These are phyloP conservation scores for Tamandua tetradactyla DNA, from an alignment of 2,797 vertebrate species.

Conservation along the genomic window DNA sequence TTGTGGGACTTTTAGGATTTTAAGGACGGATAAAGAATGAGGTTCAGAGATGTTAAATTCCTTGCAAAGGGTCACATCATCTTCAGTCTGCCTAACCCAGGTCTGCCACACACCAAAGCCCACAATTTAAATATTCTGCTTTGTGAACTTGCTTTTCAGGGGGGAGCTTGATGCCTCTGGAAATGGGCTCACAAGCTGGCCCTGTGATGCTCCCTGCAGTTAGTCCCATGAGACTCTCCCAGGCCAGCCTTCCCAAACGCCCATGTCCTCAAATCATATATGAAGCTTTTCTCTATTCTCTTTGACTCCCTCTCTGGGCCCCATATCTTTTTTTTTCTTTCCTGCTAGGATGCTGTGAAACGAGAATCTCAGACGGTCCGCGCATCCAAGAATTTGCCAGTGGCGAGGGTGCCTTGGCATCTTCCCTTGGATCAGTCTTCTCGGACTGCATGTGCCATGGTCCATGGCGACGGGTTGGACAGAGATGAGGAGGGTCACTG, in stretches of 20 bases:
- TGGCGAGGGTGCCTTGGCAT: background rate
- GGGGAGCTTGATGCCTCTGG: background rate
- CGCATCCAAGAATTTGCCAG: background rate
- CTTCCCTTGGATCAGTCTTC: background rate
- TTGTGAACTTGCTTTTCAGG: background rate
- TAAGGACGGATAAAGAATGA: background rate
- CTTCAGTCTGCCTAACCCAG: background rate
- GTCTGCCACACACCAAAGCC: background rate
- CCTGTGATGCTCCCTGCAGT: background rate
- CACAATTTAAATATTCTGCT: background rate
- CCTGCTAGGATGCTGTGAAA: background rate
- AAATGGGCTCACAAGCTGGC: background rate
- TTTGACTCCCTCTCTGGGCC: background rate
- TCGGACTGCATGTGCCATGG: too few species aligned
- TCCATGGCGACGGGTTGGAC: background rate
- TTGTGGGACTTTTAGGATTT: background rate
- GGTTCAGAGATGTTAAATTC: background rate
- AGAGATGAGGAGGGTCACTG: background rate
- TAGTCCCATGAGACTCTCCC: background rate
- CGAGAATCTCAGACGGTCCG: background rate
- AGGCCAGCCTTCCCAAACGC: background rate
- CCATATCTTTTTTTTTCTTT: background rate
- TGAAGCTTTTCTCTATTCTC: background rate
- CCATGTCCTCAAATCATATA: background rate
- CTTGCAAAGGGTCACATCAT: background rate